Evolutionary conservation across 2,888 invertebrate genomes (phyloP).

Genomic region (Ophioninae sp.): DNA sequence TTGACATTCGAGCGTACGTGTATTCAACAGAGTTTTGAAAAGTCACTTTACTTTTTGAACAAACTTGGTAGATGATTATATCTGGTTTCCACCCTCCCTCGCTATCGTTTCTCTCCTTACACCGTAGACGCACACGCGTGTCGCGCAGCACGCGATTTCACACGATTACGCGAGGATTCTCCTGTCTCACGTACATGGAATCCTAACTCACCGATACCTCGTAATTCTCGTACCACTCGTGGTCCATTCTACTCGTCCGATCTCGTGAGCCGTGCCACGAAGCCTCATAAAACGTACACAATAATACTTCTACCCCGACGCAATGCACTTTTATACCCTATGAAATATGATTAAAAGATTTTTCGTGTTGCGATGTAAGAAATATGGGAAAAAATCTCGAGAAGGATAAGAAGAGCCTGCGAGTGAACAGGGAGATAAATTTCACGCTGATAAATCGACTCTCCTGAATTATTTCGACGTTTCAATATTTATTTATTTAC

Average conservation of each 20-base stretch:
- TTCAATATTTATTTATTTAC: not conserved
- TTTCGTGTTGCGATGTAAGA: not conserved
- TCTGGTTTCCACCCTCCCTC: constrained; percentile 34
- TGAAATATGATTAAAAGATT: constrained; percentile 3
- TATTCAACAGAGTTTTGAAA: too few relatives aligned
- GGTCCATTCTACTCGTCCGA: constrained; percentile 18
- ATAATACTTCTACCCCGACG: constrained; percentile 8
- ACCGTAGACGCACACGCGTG: constrained; percentile 26
- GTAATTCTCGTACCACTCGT: not conserved
- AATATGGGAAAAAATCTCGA: not conserved
- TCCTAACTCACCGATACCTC: constrained; percentile 42
- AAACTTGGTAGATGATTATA: not conserved
- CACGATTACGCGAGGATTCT: constrained; percentile 64
- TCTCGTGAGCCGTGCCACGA: constrained; percentile 28
- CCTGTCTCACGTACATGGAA: constrained; percentile 49
- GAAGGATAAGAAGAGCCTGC: not conserved
- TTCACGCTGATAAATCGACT: not conserved
- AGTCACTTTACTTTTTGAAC: too few relatives aligned
- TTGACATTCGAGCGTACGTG: too few relatives aligned
- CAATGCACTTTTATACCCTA: not conserved
- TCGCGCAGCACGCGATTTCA: constrained; percentile 62
- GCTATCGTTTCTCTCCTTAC: constrained; percentile 33
- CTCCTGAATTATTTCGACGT: not conserved
- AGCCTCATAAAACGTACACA: constrained; percentile 37
- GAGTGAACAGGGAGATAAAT: not conserved